These are phyloP conservation scores for Megaustenia siamemsis DNA, from an alignment of 2,888 invertebrate species.

Conservation along the genomic window DNA sequence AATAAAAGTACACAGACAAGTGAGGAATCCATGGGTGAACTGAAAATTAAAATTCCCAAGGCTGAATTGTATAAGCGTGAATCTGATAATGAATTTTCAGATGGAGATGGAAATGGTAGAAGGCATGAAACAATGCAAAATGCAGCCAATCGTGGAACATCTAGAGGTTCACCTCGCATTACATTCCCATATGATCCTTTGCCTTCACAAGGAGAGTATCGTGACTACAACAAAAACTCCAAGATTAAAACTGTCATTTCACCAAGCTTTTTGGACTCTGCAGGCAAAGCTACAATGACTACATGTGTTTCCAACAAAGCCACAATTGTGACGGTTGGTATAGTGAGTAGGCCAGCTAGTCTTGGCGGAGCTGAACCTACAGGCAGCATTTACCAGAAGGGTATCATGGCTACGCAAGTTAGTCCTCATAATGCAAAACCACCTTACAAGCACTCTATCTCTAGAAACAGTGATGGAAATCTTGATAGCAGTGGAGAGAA, in stretches of 20 bases:
- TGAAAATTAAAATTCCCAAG: slow-evolving; percentile 53
- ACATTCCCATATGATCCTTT: slow-evolving; percentile 54
- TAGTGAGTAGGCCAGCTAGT: slow-evolving; percentile 61
- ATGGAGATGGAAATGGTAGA: slow-evolving; percentile 36
- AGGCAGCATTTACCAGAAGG: slow-evolving; percentile 58
- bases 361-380: slow-evolving; percentile 53
- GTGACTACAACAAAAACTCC: slow-evolving; percentile 47
- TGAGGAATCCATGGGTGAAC: slow-evolving; percentile 46
- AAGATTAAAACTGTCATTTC: slow-evolving; percentile 64
- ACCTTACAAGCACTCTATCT: slow-evolving; percentile 29
- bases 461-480: slow-evolving; percentile 1
- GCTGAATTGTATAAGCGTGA: slow-evolving; percentile 43
- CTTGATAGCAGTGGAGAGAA: slow-evolving; percentile 35
- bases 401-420: slow-evolving; percentile 59
- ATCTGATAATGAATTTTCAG: slow-evolving; percentile 44
- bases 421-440: slow-evolving; percentile 3
- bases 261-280: slow-evolving; percentile 69
- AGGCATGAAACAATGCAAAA: slow-evolving; percentile 3
- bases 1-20: slow-evolving; percentile 51
- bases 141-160: slow-evolving; percentile 16
- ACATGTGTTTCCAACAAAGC: slow-evolving; percentile 68
- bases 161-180: slow-evolving; percentile 45
- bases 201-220: slow-evolving; percentile 41
- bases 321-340: slow-evolving; percentile 70
- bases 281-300: slow-evolving; percentile 69